phyloP scores from a whole-genome alignment of 2,888 invertebrate species.

The Hirtodrosophila histrioides region DNA sequence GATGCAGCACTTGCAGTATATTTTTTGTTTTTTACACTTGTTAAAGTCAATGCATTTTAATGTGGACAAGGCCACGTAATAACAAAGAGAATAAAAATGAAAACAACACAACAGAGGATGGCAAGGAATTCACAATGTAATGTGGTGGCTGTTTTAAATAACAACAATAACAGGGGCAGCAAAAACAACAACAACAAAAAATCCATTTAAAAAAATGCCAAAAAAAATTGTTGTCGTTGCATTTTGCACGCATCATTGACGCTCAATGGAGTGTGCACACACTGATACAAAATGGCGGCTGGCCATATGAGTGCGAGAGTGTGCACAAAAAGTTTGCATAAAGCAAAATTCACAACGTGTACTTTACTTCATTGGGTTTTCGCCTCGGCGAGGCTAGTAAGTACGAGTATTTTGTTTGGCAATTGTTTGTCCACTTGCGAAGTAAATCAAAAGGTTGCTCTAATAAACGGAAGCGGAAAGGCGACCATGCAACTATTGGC shows the following conservation, averaged over 20 bases:
- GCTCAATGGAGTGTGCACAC: conserved; percentile 81
- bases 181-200: conserved; percentile 51
- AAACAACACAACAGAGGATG: conserved; percentile 17
- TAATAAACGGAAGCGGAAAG: conserved; percentile 71
- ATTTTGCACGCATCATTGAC: conserved; percentile 82
- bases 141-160: conserved; percentile 51
- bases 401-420: conserved; percentile 62
- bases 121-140: conserved; percentile 54
- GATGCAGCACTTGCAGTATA: conserved; percentile 43
- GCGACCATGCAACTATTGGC: conserved; percentile 67
- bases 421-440: conserved; percentile 70
- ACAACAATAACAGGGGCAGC: conserved; percentile 30
- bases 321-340: conserved; percentile 60
- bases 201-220: conserved; percentile 63
- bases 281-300: conserved; percentile 79
- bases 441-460: conserved; percentile 72
- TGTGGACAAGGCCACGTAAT: conserved; percentile 46
- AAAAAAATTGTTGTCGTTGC: conserved; percentile 76
- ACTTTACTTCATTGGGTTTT: conserved; percentile 39
- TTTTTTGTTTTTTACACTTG: conserved; percentile 69
- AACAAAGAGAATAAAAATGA: conserved; percentile 20
- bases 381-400: conserved; percentile 22
- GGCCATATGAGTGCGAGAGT: conserved; percentile 26
- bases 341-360: conserved; percentile 27
- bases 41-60: conserved; percentile 66